Base-by-base conservation (phyloP, 1,140 invertebrate genomes). In the Rhopalosiphum maidis region DNA sequence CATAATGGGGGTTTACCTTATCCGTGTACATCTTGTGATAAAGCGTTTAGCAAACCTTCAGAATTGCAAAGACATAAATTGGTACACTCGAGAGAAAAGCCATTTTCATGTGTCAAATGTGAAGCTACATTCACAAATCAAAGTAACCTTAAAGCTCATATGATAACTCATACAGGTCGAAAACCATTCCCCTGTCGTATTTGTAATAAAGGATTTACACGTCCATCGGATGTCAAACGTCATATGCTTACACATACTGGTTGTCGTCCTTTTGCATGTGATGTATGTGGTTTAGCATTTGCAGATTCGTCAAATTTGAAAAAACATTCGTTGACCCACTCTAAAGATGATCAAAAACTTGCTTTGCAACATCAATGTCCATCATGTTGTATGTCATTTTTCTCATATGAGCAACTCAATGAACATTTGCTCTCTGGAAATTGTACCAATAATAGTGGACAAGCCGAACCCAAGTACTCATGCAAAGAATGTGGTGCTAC, bases 21-120 rank as follows among this genome's bases (percentile, higher is more conserved):
- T 94, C 95, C 96, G 41, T 97, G 96, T 94, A 95, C 95, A 18
- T 94, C 96, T 23, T 97, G 96, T 94, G 95, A 96, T 68, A 97
- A 97, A 94, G 95, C 94, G 21, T 95, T 95, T 92, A 94, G 94
- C 48, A 94, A 94, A 93, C 94, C 94, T 46, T 94, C 94, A 43
- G 94, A 94, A 92, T 91, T 95, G 41, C 94, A 94, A 22, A 89
- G 94, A 46, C 95, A 95, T 92, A 93, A 87, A 54, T 90, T 94
- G 18, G 94, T 94, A 46, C 94, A 95, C 86, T 94, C 95, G 43
- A 96, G 97, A 8, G 97, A 97, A 94, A 97, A 97, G 95, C 96
- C 97, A 68, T 97, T 97, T 94, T 96, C 97, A 94, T 97, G 97
- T 94, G 96, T 96, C 93, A 95, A 97, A 68, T 97, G 97, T 95